phyloP scores from a whole-genome alignment of 2,113 vertebrate species.

The Lepidothrix coronata region DNA sequence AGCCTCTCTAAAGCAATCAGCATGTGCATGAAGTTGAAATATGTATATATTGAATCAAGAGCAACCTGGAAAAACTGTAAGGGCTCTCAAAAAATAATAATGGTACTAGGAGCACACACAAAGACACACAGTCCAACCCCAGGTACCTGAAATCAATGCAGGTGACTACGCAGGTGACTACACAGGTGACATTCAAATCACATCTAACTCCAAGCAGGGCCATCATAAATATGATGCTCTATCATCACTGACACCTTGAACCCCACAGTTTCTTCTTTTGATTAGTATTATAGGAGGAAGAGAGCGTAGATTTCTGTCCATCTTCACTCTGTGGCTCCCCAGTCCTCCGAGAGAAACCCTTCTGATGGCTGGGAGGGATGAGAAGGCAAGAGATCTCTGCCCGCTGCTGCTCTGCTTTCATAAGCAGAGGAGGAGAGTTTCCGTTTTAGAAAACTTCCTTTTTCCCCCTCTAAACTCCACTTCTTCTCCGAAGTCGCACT shows the following conservation, averaged over 20 bases:
- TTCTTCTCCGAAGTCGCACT: rapidly evolving
- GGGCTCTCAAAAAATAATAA: neutral
- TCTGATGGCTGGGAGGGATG: rapidly evolving
- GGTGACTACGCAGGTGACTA: neutral
- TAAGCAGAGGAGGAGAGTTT: neutral
- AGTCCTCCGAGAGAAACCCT: rapidly evolving
- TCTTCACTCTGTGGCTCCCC: neutral
- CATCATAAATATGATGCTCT: neutral
- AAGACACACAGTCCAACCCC: neutral
- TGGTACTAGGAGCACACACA: neutral
- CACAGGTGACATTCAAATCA: neutral
- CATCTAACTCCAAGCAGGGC: neutral
- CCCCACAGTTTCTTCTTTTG: rapidly evolving
- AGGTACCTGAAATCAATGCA: neutral
- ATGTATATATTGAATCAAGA: neutral
- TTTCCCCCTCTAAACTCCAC: neutral
- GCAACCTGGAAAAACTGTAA: neutral
- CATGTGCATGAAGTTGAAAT: neutral
- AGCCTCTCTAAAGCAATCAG: neutral
- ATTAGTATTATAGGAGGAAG: neutral
- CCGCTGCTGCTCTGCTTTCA: neutral
- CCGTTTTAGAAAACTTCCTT: neutral
- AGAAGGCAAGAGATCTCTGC: neutral
- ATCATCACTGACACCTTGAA: neutral
- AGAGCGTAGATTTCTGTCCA: rapidly evolving